Base-by-base conservation (phyloP, 2,888 invertebrate genomes). In the Drosophila koepferae region DNA sequence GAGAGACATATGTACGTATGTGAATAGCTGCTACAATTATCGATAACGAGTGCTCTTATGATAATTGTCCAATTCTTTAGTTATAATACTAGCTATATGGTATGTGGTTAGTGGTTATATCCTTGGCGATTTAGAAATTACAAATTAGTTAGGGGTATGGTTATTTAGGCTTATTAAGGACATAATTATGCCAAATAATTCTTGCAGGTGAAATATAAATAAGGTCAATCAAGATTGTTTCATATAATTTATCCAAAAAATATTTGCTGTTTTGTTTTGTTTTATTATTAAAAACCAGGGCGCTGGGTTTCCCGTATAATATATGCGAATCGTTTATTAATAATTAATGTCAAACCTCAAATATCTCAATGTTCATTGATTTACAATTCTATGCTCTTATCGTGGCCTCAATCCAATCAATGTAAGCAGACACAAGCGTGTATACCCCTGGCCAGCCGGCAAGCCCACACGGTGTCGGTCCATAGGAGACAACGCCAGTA, bases 401-500 rank as follows among this genome's bases (percentile, higher is more conserved):
- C n/a, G 84, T 92, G 60, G 63, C 61, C 12, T 85, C 77, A 74
- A 96, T 95, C 95, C 96, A 96, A 1, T 94, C 93, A 43, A 94
- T 89, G 77, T 94, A 95, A 60, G 94, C 93, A 6, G 93, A 89
- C 0, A 95, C 94, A 82, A 93, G 94, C 0, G 95, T 95, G 80
- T 96, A 96, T 58, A 96, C 95, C 2, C 95, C 95, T 0, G 96
- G 95, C 92, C 92, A 95, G 7, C 94, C 94, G 41, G 92, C 91
- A 86, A 94, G 93, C 0, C 95, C 95, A 76, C 95, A 96, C 0
- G 94, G 94, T 0, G 94, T 94, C 2, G 95, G 95, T 6, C 96
- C 96, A 80, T 94, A 95, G 0, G 95, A 95, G 0, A 96, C 95
- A 16, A 96, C 92, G 0, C 96, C 96, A 12, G 94, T 92, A 1